Evolutionary conservation across 2,113 vertebrate species (phyloP).

Genomic region (Ceratotherium simum): DNA sequence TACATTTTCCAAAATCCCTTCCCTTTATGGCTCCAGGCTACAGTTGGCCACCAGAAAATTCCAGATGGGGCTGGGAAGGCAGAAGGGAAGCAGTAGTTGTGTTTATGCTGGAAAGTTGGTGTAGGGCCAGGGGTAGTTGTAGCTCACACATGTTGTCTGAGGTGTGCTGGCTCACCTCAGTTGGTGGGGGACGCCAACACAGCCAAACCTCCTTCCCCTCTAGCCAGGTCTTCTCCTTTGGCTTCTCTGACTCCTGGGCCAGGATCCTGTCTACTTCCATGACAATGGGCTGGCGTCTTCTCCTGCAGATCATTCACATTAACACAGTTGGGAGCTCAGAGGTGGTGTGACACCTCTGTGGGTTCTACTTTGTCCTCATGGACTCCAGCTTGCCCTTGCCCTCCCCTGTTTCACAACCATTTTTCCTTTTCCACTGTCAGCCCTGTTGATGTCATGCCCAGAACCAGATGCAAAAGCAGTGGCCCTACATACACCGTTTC

Average conservation of each 20-base stretch:
- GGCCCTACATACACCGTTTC: not conserved
- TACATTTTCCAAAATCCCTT: not conserved
- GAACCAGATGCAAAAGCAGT: not conserved
- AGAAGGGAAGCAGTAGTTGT: no score
- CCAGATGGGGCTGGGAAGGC: not conserved
- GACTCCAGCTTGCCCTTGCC: not conserved
- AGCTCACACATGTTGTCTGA: fast-evolving
- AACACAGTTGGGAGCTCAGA: not conserved
- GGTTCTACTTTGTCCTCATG: fast-evolving
- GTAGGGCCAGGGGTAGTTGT: no score
- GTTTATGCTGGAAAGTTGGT: fast-evolving
- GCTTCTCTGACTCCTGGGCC: not conserved
- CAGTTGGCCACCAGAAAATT: not conserved
- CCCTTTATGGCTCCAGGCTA: not conserved
- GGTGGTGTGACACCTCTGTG: fast-evolving
- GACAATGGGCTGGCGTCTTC: not conserved
- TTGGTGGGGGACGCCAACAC: fast-evolving
- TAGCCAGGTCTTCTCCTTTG: not conserved
- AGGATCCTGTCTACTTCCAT: not conserved
- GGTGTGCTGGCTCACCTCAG: not conserved
- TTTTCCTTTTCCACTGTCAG: no score
- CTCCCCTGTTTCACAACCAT: no score
- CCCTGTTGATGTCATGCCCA: not conserved
- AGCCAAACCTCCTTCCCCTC: fast-evolving
- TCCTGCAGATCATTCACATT: not conserved